phyloP scores from a whole-genome alignment of 2,113 vertebrate species.

The Verasper variegatus region DNA sequence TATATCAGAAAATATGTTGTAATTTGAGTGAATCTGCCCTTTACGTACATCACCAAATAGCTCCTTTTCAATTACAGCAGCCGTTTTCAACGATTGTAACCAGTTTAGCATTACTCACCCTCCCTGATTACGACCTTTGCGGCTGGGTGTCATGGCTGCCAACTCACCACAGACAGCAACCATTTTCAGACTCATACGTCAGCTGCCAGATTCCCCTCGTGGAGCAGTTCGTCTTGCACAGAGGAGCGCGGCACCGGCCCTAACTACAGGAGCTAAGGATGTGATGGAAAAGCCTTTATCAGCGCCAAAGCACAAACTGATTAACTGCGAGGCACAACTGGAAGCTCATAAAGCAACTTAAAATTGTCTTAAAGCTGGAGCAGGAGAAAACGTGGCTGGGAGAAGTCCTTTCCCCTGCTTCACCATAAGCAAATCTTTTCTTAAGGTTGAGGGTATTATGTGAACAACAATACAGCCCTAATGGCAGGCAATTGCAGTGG shows the following conservation, averaged over 20 bases:
- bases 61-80: conserved; percentile 43
- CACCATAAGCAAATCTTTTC: conserved; percentile 62
- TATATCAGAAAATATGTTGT: background rate
- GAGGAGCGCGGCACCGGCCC: background rate
- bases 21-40: background rate
- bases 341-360: conserved; percentile 60
- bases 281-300: conserved; percentile 51
- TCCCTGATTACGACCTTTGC: conserved; percentile 70
- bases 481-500: conserved; percentile 75
- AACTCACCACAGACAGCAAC: conserved; percentile 59
- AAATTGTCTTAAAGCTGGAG: conserved; percentile 34
- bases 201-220: conserved; percentile 68
- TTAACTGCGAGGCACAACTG: conserved; percentile 50
- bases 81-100: conserved; percentile 46
- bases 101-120: conserved; percentile 58
- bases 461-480: conserved; percentile 73
- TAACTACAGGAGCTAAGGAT: conserved; percentile 53
- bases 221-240: conserved; percentile 12
- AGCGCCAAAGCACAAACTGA: conserved; percentile 49
- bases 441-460: conserved; percentile 63
- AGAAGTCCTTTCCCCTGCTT: conserved; percentile 30
- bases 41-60: background rate
- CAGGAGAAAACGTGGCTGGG: conserved; percentile 32
- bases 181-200: conserved; percentile 72
- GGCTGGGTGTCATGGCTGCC: conserved; percentile 58